A percentile compares a stretch with the other conserved stretches of the same genome.
phyloP scores from a whole-genome alignment of 2,888 invertebrate genomes.

The Tachina fera region DNA sequence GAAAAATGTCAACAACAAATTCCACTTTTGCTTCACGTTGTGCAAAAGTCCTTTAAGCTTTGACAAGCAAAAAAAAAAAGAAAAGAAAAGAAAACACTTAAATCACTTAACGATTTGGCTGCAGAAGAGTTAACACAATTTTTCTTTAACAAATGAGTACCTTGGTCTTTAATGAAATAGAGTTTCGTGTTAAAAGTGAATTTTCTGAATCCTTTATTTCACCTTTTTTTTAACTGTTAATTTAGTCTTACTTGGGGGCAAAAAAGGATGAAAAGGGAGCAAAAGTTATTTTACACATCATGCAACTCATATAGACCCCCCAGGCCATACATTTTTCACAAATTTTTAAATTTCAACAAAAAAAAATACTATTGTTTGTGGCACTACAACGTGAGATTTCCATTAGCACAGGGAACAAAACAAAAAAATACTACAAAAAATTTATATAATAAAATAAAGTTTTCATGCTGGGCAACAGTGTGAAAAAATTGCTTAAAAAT shows the following conservation, averaged over 20 bases:
- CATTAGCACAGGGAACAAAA: constrained; percentile 30
- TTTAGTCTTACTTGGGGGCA: neutral
- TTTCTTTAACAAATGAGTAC: neutral
- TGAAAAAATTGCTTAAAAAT: constrained; percentile 42
- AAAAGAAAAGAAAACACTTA: constrained; percentile 28
- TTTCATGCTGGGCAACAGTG: constrained; percentile 17
- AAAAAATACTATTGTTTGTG: constrained; percentile 35
- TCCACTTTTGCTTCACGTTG: constrained; percentile 50
- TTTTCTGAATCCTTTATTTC: neutral
- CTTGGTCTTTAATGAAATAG: constrained; percentile 5
- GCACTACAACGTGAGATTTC: constrained; percentile 49
- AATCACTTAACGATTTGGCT: constrained; percentile 42
- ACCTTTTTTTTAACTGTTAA: neutral
- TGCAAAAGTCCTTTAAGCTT: constrained; percentile 5
- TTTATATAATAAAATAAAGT: constrained; percentile 23
- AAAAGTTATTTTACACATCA: constrained; percentile 40
- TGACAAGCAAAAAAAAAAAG: too few relatives aligned
- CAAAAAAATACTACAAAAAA: neutral
- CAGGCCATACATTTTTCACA: constrained; percentile 41
- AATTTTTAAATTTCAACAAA: constrained; percentile 15
- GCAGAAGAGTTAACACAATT: constrained; percentile 1
- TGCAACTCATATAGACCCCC: constrained; percentile 17
- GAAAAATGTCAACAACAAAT: constrained; percentile 54
- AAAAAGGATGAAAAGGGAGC: neutral
- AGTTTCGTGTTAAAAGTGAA: neutral